Evolutionary conservation across 2,113 vertebrate genomes (phyloP).

Genomic region (Bucco capensis): DNA sequence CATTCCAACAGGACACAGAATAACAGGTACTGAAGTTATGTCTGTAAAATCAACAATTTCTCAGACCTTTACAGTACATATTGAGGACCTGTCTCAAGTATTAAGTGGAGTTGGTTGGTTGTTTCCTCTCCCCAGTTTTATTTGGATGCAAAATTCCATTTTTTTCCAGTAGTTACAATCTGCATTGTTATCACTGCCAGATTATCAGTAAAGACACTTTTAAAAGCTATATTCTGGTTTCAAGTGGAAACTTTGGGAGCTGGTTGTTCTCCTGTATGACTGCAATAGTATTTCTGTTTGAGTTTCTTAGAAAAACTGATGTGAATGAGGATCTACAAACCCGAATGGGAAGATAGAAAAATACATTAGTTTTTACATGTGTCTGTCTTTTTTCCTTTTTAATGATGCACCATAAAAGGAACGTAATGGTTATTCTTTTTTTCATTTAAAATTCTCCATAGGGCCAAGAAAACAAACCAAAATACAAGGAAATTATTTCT

Average conservation of each 20-base stretch:
- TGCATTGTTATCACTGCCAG: neutral
- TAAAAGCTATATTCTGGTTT: neutral
- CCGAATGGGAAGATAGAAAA: neutral
- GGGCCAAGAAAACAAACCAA: slow-evolving; percentile 77
- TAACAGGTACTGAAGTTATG: neutral
- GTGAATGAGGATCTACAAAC: neutral
- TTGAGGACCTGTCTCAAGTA: neutral
- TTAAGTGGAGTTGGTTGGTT: neutral
- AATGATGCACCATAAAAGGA: neutral
- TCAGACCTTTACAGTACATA: neutral
- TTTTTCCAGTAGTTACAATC: neutral
- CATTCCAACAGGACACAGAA: neutral
- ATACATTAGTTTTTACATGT: neutral
- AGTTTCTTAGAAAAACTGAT: neutral
- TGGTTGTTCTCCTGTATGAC: neutral
- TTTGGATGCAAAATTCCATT: neutral
- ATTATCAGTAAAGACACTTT: neutral
- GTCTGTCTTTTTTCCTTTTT: neutral
- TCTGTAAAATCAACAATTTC: neutral
- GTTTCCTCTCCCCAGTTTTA: neutral
- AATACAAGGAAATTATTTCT: slow-evolving; percentile 75
- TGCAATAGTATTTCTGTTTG: neutral
- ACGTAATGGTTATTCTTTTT: neutral
- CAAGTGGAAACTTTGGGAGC: neutral
- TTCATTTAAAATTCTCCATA: slow-evolving; percentile 33